phyloP scores from a whole-genome alignment of 2,888 invertebrate species.

The Helleia helle region DNA sequence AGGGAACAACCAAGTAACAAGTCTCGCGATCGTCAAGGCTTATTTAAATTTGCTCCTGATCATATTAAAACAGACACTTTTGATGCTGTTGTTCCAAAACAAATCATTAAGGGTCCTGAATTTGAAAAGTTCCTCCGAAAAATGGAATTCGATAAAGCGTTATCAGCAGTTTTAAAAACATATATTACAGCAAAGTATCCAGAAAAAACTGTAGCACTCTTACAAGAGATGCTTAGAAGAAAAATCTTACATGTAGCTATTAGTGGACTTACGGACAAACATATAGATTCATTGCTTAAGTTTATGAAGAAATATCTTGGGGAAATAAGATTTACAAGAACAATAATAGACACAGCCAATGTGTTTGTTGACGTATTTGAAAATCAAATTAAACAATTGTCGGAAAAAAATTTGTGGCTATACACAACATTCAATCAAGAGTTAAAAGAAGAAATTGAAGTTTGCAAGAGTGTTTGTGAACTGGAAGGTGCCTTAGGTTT shows the following conservation, averaged over 20 bases:
- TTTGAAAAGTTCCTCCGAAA: slow-evolving; percentile 83
- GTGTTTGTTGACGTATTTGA: slow-evolving; percentile 85
- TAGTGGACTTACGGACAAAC: slow-evolving; percentile 79
- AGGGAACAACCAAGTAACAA: slow-evolving; percentile 74
- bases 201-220: slow-evolving; percentile 83
- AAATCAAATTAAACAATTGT: slow-evolving; percentile 75
- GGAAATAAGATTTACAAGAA: slow-evolving; percentile 81
- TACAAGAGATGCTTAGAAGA: slow-evolving; percentile 91
- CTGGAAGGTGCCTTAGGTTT: slow-evolving; percentile 81
- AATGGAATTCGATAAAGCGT: slow-evolving; percentile 87
- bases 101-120: slow-evolving; percentile 55
- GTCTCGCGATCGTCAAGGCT: slow-evolving; percentile 41
- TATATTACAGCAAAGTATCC: slow-evolving; percentile 78
- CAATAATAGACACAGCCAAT: slow-evolving; percentile 82
- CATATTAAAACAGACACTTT: slow-evolving; percentile 43
- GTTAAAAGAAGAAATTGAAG: slow-evolving; percentile 78
- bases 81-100: slow-evolving; percentile 66
- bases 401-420: slow-evolving; percentile 74
- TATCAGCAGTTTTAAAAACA: slow-evolving; percentile 79
- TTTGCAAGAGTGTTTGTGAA: slow-evolving; percentile 76
- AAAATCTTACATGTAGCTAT: slow-evolving; percentile 85
- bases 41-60: slow-evolving; percentile 71
- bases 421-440: slow-evolving; percentile 75
- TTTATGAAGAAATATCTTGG: slow-evolving; percentile 85
- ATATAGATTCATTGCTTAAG: slow-evolving; percentile 77